Evolutionary conservation across 2,113 vertebrate genomes (phyloP).

Genomic region (Bambusicola thoracicus): DNA sequence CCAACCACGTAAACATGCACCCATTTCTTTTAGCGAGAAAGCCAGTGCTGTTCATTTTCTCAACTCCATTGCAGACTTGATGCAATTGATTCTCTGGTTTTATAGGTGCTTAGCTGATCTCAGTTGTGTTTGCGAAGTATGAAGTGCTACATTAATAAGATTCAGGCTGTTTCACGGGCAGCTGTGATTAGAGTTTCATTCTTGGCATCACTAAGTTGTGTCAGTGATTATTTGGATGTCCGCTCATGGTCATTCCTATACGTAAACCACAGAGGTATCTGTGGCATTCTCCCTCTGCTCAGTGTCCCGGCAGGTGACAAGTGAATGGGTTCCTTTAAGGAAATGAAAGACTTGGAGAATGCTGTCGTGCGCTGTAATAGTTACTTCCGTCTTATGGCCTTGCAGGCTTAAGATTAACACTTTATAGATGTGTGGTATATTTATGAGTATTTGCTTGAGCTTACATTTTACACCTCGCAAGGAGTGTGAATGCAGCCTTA

Average conservation of each 20-base stretch:
- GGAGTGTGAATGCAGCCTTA: not conserved
- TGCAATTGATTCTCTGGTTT: not conserved
- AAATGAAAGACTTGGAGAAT: not conserved
- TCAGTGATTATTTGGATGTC: constrained; percentile 49
- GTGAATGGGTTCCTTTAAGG: constrained; percentile 30
- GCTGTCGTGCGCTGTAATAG: not conserved
- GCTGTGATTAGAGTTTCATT: not conserved
- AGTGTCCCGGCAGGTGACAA: constrained; percentile 22
- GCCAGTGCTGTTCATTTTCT: not conserved
- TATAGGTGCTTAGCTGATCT: constrained; percentile 1
- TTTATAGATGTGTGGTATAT: constrained; percentile 5
- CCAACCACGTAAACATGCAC: not conserved
- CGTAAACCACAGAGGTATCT: not conserved
- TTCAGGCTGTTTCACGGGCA: constrained; percentile 1
- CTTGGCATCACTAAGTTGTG: constrained; percentile 36
- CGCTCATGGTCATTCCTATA: constrained; percentile 2
- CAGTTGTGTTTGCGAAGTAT: not conserved
- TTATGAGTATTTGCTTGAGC: not conserved
- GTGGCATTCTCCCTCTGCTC: constrained; percentile 7
- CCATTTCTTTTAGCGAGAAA: not conserved
- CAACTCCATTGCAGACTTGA: not conserved
- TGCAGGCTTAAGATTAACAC: constrained; percentile 41
- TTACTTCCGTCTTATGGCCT: constrained; percentile 17
- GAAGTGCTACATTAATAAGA: constrained; percentile 36
- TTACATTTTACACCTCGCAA: constrained; percentile 19